Evolutionary conservation across 2,113 vertebrate genomes (phyloP).

Genomic region (Cyanoliseus patagonus): DNA sequence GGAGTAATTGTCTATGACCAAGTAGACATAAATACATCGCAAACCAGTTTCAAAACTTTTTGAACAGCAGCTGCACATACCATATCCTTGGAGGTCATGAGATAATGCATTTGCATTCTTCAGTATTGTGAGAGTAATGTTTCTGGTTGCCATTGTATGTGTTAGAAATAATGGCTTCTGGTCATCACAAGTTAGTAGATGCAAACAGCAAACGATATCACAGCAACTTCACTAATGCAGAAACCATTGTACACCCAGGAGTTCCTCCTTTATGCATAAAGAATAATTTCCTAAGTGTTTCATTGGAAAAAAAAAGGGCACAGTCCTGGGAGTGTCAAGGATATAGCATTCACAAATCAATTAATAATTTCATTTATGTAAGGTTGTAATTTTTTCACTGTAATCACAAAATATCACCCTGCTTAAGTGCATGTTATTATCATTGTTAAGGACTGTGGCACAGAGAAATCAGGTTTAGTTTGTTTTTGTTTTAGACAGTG

Average conservation of each 20-base stretch:
- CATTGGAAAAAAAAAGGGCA: conserved; percentile 22
- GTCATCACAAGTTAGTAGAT: conserved; percentile 64
- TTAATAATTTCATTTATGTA: conserved; percentile 60
- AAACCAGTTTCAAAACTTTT: conserved; percentile 66
- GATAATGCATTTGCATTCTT: conserved; percentile 71
- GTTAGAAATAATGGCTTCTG: conserved; percentile 68
- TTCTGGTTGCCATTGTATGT: conserved; percentile 70
- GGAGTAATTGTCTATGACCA: conserved; percentile 38
- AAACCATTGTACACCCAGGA: conserved; percentile 44
- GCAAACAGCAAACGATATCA: conserved; percentile 35
- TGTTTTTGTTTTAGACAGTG: conserved; percentile 29
- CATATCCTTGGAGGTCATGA: conserved; percentile 70
- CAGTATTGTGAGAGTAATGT: conserved; percentile 44
- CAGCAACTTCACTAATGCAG: conserved; percentile 61
- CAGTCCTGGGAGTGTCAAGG: conserved; percentile 51
- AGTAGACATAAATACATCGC: conserved; percentile 42
- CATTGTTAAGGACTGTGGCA: conserved; percentile 23
- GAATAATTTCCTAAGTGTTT: conserved; percentile 36
- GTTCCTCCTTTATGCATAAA: conserved; percentile 20
- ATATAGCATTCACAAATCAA: conserved; percentile 45
- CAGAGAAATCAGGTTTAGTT: conserved; percentile 48
- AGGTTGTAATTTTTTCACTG: conserved; percentile 52
- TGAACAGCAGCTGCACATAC: conserved; percentile 40
- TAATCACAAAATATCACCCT: conserved; percentile 49
- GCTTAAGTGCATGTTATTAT: conserved; percentile 36